Evolutionary conservation across 1,140 invertebrate species (phyloP).

Genomic region (Drosophila hydei): DNA sequence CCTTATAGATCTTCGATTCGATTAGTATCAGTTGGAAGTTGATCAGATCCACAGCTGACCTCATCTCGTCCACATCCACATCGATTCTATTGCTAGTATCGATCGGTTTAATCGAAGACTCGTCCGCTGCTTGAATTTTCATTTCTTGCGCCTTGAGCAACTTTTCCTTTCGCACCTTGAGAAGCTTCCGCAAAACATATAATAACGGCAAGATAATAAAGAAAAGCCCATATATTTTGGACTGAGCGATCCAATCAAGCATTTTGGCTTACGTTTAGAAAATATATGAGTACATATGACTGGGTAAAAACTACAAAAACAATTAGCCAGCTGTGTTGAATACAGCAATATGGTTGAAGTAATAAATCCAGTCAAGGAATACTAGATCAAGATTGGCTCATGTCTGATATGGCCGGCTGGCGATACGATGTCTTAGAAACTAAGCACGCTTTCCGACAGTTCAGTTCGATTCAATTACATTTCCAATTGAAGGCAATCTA

Average conservation of each 20-base stretch:
- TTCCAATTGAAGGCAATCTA: too few species aligned
- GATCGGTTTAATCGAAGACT: not conserved
- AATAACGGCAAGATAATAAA: not conserved
- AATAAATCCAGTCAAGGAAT: too few species aligned
- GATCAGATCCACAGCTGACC: not conserved
- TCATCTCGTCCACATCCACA: not conserved
- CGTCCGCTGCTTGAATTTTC: not conserved
- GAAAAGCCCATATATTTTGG: not conserved
- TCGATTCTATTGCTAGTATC: not conserved
- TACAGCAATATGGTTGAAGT: too few species aligned
- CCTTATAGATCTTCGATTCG: constrained; percentile 4
- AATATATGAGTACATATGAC: not conserved
- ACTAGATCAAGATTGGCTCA: not conserved
- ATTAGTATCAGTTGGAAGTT: constrained; percentile 5
- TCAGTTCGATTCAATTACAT: too few species aligned
- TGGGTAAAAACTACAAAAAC: not conserved
- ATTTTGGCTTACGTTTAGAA: not conserved
- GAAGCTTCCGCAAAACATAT: not conserved
- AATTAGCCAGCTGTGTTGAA: not conserved
- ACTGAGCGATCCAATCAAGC: not conserved
- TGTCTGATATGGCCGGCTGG: too few species aligned
- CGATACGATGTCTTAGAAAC: too few species aligned
- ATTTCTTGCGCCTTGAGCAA: not conserved
- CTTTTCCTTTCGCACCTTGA: not conserved
- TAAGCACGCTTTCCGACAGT: too few species aligned